Percentiles rank a stretch among this genome's conserved stretches.
Conservation (phyloP, 2,888 invertebrate genomes). For the Andrena praecox region DNA sequence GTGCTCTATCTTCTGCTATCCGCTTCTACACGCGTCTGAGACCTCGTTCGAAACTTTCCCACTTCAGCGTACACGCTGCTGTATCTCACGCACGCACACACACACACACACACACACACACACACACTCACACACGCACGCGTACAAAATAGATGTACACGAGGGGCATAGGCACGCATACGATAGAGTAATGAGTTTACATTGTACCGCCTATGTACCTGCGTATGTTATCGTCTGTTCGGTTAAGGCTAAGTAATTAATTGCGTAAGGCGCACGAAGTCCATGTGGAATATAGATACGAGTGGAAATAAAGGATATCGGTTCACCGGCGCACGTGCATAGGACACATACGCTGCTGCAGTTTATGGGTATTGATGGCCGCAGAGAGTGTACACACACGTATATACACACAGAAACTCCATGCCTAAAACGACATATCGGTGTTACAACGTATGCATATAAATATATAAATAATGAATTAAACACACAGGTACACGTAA, state of each 20-base stretch:
- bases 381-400: slow-evolving; percentile 30
- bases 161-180: slow-evolving; percentile 19
- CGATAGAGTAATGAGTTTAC: slow-evolving; percentile 23
- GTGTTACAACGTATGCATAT: slow-evolving; percentile 63
- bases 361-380: neutral
- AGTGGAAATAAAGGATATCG: slow-evolving; percentile 4
- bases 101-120: neutral
- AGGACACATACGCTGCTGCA: neutral
- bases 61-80: slow-evolving; percentile 35
- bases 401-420: slow-evolving; percentile 39
- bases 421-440: slow-evolving; percentile 74
- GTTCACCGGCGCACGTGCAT: neutral
- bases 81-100: slow-evolving; percentile 14
- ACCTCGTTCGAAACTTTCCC: slow-evolving; percentile 10
- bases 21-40: slow-evolving; percentile 55
- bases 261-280: slow-evolving; percentile 34
- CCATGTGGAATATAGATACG: slow-evolving; percentile 17
- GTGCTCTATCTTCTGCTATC: slow-evolving; percentile 51
- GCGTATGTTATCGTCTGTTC: slow-evolving; percentile 64
- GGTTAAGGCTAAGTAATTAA: slow-evolving; percentile 49
- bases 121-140: neutral
- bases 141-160: slow-evolving; percentile 11
- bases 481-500: slow-evolving; percentile 55
- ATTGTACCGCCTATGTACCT: slow-evolving; percentile 49
- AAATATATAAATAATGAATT: slow-evolving; percentile 47